Evolutionary conservation across 2,797 vertebrate species (phyloP), one percentile per base, ranked within the genome.

Genomic region (Brachymystax lenok): DNA sequence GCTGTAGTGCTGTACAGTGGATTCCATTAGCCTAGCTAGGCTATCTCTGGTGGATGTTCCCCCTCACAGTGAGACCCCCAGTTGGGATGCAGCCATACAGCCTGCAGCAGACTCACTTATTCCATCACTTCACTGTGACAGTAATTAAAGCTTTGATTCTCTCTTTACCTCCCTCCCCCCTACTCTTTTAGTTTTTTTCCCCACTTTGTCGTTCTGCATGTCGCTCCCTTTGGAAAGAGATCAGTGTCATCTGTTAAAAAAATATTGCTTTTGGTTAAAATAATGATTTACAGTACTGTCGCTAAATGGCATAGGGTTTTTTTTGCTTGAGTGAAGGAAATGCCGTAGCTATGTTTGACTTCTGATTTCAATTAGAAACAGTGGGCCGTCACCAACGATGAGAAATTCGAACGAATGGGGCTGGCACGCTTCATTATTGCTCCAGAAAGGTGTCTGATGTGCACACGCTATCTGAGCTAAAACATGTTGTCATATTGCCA

Each of bases 121-220:
- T 59, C n/a, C n/a, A 6, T 59, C 56, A 59, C 5, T 59, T 59
- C 6, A 59, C 56, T 59, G 19, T 59, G 56, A 59, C 56, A 56
- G 56, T 59, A 59, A 59, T 59, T 67, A 13, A 5, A 27, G 33
- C 50, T 68, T 64, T 24, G 2, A 56, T 50, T 75, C 21, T 30
- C 28, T 71, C 71, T 54, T 69, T 13, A 24, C 56, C 74, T 71
- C 24, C 51, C 54, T 52, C 74, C 52, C 40, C 40, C 35, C 6
- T 46, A 46, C 3, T 46, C 10, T 46, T 46, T 46, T 3, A 2
- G 8, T 40, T 68, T 83, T 78, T 66, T 74, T 77, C 76, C 76
- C 70, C 67, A 21, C 70, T 19, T 10, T 1, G 46, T 74, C 56
- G 76, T 51, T n/a, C 52, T 30, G 5, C 56, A 8, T 21, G 56